Conservation (phyloP, 1,140 invertebrate species). For the Listronotus oregonensis region DNA sequence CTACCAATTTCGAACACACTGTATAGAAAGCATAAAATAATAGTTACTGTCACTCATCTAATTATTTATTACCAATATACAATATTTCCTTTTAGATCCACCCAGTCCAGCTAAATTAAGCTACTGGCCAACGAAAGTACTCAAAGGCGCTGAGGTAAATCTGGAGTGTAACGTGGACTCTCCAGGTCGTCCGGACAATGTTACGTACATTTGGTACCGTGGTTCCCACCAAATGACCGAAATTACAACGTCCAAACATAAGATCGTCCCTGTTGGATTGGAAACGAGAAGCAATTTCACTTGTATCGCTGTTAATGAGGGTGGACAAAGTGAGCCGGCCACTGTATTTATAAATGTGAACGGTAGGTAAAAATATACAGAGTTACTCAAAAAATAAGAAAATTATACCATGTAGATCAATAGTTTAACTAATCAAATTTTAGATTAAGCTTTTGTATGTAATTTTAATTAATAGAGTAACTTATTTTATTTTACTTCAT, state of each 20-base stretch:
- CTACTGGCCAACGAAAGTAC: constrained; percentile 64
- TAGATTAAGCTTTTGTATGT: too few species aligned
- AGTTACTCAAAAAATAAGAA: too few species aligned
- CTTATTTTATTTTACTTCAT: too few species aligned
- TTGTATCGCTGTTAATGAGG: constrained; percentile 81
- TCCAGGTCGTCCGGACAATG: constrained; percentile 75
- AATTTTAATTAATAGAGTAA: too few species aligned
- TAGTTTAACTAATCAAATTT: too few species aligned
- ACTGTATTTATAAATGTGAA: constrained; percentile 76
- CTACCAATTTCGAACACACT: too few species aligned
- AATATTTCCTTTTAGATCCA: constrained; percentile 51
- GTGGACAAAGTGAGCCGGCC: constrained; percentile 76
- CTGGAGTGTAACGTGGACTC: constrained; percentile 83
- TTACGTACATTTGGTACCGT: constrained; percentile 77
- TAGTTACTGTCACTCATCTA: too few species aligned
- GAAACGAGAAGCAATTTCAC: constrained; percentile 86
- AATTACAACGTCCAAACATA: constrained; percentile 73
- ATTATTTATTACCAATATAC: too few species aligned
- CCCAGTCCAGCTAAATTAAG: constrained; percentile 44
- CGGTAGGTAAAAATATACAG: constrained; percentile 69
- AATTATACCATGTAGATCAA: too few species aligned
- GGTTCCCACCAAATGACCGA: constrained; percentile 74
- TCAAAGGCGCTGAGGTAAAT: constrained; percentile 78
- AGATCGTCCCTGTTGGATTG: constrained; percentile 78
- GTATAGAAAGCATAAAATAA: too few species aligned